These are phyloP conservation scores for Bombus polaris DNA, from an alignment of 1,140 invertebrate species.

Conservation along the genomic window DNA sequence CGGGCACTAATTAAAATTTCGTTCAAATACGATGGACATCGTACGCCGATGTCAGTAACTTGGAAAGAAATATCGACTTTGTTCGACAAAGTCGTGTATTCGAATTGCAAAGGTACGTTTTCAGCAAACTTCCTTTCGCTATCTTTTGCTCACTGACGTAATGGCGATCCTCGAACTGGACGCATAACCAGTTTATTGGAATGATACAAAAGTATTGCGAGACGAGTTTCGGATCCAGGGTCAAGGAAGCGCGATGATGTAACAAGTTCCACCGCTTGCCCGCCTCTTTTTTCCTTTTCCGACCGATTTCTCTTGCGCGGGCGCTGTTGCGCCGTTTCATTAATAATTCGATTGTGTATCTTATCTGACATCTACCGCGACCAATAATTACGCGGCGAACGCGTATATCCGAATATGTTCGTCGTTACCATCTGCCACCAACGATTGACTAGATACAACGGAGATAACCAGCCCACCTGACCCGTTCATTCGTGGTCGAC, in stretches of 20 bases:
- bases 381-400: neutral
- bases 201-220: neutral
- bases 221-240: conserved; percentile 1
- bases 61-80: too few species aligned
- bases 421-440: conserved; percentile 9
- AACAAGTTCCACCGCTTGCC: neutral
- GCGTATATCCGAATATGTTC: conserved; percentile 14
- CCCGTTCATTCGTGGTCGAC: neutral
- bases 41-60: too few species aligned
- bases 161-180: neutral
- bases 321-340: neutral
- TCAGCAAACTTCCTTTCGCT: neutral
- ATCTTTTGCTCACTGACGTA: neutral
- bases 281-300: neutral
- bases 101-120: neutral
- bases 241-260: conserved; percentile 11
- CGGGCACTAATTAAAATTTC: too few species aligned
- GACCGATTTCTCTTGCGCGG: neutral
- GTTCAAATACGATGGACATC: too few species aligned
- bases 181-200: neutral
- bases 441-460: neutral
- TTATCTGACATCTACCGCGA: neutral
- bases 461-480: neutral
- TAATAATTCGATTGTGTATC: neutral
- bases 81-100: accelerated